Evolutionary conservation across 2,888 invertebrate genomes (phyloP), one percentile per base, ranked within the genome.

Genomic region (Epinotia nisella): DNA sequence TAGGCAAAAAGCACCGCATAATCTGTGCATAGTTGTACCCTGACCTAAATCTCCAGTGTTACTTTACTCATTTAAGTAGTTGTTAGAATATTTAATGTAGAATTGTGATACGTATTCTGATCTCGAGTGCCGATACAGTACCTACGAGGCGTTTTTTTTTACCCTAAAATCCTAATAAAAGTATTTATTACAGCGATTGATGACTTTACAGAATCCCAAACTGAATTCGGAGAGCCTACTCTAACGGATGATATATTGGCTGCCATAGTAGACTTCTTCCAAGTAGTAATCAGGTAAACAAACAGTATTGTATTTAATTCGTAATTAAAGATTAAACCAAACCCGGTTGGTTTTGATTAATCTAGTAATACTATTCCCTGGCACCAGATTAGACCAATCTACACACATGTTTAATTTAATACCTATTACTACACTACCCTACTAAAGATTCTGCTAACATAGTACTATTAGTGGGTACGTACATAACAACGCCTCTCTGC

Each of bases 191-290:
- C 1, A 59, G 17, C 17, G 17, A 17, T 59, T 10, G 60, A 15
- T 19, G 17, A 66, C 59, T 61, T 83, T 83, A 62, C 85, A 91
- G 90, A 90, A 53, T 89, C 87, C 2, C 29, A 82, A 55, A 74
- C 87, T 77, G 86, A 85, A 39, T 74, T 80, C 2, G 81, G 84
- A 5, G 85, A 89, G 53, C 86, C 89, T 17, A 90, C 87, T 2
- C 76, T 91, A 56, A 75, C 87, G 75, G 92, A 92, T 76, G 92
- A 93, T 68, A 85, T 93, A n/a, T 75, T 91, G 13, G 84, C 87
- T 17, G 91, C 92, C 21, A 72, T 93, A 60, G 77, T 93, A 56
- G 93, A 92, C 75, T 90, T 93, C 74, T 93, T 93, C 78, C 91
- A 91, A 89, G 89, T 93, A 78, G 76, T 93, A 78, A 83, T 93